A percentile compares a stretch with the other conserved stretches of the same genome.
These are phyloP conservation scores for Calliphora vomitoria DNA, from an alignment of 2,888 invertebrate species.

Conservation along the genomic window DNA sequence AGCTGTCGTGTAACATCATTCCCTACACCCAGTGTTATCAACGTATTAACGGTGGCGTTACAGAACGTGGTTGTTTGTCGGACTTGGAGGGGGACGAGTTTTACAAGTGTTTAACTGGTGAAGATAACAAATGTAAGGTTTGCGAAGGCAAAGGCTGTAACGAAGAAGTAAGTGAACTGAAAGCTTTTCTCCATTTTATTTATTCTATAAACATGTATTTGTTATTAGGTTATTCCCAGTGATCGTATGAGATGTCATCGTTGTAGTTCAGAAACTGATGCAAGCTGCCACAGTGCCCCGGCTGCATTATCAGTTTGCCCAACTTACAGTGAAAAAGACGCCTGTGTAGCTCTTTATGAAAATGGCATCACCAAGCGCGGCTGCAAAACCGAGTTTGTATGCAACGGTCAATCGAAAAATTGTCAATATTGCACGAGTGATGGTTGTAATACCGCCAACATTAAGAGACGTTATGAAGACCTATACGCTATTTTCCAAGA, in stretches of 20 bases:
- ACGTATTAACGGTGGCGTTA: constrained; percentile 69
- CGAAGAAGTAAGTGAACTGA: constrained; percentile 66
- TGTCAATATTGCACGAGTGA: constrained; percentile 73
- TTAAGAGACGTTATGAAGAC: constrained; percentile 72
- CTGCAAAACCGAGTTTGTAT: constrained; percentile 74
- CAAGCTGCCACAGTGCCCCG: constrained; percentile 70
- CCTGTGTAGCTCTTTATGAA: constrained; percentile 74
- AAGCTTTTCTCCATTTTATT: neutral
- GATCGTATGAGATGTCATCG: constrained; percentile 75
- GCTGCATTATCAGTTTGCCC: constrained; percentile 71
- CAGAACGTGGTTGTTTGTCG: constrained; percentile 76
- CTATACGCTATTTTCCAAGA: constrained; percentile 76
- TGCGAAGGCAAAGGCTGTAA: constrained; percentile 75
- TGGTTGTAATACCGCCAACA: constrained; percentile 75
- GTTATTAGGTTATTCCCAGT: constrained; percentile 68
- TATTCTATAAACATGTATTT: neutral
- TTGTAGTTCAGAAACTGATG: constrained; percentile 74
- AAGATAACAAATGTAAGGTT: constrained; percentile 71
- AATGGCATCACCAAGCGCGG: constrained; percentile 75
- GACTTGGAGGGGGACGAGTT: constrained; percentile 75
- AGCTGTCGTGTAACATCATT: constrained; percentile 61
- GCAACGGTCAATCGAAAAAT: constrained; percentile 66
- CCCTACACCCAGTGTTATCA: constrained; percentile 76
- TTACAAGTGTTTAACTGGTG: constrained; percentile 74
- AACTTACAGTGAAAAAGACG: constrained; percentile 67